Evolutionary conservation across 2,113 vertebrate species (phyloP).

Genomic region (Hirundichthys speculiger): DNA sequence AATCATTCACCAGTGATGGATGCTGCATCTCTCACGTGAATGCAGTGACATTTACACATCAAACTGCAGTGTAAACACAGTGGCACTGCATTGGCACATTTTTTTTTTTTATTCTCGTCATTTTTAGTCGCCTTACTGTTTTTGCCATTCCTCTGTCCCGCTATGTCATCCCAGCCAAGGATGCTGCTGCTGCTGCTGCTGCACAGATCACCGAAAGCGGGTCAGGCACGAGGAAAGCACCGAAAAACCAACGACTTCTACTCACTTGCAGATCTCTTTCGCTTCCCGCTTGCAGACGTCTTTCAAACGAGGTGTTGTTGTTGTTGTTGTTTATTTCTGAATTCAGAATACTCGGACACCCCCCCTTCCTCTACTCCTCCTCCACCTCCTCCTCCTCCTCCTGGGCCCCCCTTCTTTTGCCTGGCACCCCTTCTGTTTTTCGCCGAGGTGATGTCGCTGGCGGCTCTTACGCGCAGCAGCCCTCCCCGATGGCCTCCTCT

Average conservation of each 20-base stretch:
- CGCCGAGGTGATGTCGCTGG: slow-evolving; percentile 58
- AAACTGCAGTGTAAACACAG: no score
- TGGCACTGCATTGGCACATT: neutral
- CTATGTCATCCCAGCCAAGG: slow-evolving; percentile 20
- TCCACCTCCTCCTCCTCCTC: slow-evolving; percentile 31
- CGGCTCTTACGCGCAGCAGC: slow-evolving; percentile 52
- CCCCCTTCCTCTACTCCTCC: slow-evolving; percentile 45
- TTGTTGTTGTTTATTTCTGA: slow-evolving; percentile 64
- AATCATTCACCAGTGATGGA: slow-evolving; percentile 15
- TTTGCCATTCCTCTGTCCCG: slow-evolving; percentile 16
- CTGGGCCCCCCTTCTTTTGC: slow-evolving; percentile 39
- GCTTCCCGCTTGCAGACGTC: slow-evolving; percentile 61
- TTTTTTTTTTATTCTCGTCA: neutral
- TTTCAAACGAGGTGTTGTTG: slow-evolving; percentile 52
- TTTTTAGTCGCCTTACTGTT: no score
- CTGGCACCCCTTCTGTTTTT: slow-evolving; percentile 50
- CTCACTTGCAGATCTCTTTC: slow-evolving; percentile 63
- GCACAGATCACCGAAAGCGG: slow-evolving; percentile 42
- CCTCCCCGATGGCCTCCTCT: slow-evolving; percentile 37
- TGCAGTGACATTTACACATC: neutral
- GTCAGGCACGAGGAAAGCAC: slow-evolving; percentile 27
- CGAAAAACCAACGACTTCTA: slow-evolving; percentile 55
- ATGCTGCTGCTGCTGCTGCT: slow-evolving; percentile 40
- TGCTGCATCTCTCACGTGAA: slow-evolving; percentile 19
- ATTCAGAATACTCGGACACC: slow-evolving; percentile 39